phyloP scores from a whole-genome alignment of 2,888 invertebrate genomes.

The Arrhopalites spinosus region DNA sequence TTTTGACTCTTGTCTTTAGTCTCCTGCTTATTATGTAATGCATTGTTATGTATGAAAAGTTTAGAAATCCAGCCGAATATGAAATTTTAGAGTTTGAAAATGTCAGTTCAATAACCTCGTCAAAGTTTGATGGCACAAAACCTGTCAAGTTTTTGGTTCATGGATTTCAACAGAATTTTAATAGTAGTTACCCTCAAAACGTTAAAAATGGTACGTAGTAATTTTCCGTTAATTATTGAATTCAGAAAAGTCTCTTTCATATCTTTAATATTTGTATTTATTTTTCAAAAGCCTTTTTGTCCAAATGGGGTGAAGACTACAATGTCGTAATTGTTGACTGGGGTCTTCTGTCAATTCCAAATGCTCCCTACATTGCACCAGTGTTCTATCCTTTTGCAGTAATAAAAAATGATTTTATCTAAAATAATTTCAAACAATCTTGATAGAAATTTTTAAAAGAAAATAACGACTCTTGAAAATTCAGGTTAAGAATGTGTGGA shows the following conservation, averaged over 20 bases:
- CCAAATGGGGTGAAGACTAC: not conserved
- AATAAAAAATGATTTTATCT: too few relatives aligned
- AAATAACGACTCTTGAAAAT: too few relatives aligned
- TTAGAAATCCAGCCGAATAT: constrained; percentile 1
- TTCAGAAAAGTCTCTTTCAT: not conserved
- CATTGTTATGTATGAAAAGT: too few relatives aligned
- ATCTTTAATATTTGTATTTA: not conserved
- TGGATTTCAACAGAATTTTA: constrained; percentile 32
- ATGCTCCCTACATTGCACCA: constrained; percentile 32
- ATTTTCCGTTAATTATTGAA: not conserved
- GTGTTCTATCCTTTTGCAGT: constrained; percentile 33
- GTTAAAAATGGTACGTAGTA: constrained; percentile 31
- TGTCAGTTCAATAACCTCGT: not conserved
- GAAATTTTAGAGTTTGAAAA: constrained; percentile 17
- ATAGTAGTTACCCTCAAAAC: constrained; percentile 31
- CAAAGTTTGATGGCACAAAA: constrained; percentile 4
- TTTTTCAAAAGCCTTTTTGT: not conserved
- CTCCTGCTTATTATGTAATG: not conserved
- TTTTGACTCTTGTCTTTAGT: too few relatives aligned
- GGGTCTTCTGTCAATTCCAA: constrained; percentile 23
- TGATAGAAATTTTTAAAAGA: too few relatives aligned
- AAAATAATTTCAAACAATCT: too few relatives aligned
- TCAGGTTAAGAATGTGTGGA: constrained; percentile 26
- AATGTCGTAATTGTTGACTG: constrained; percentile 14
- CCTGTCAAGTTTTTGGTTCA: constrained; percentile 26